phyloP scores from a whole-genome alignment of 2,797 vertebrate species.

The Pseudotriccus pelzelni region DNA sequence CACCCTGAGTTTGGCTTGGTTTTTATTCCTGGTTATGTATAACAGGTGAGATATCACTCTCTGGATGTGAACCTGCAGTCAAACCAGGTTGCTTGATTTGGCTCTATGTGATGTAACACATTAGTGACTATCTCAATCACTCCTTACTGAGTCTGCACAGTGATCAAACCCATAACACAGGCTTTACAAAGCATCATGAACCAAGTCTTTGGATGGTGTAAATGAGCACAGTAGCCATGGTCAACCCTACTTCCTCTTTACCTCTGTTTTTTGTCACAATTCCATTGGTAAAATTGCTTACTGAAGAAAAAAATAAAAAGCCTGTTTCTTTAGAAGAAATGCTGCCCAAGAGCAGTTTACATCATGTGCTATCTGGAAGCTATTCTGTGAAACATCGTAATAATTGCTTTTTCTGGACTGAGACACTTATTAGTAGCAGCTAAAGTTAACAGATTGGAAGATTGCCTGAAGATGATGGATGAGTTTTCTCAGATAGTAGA shows the following conservation, averaged over 20 bases:
- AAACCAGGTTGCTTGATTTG: not conserved
- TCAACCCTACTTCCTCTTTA: not conserved
- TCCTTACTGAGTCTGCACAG: not conserved
- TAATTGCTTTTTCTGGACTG: slow-evolving; percentile 87
- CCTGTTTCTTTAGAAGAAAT: not conserved
- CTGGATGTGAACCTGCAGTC: not conserved
- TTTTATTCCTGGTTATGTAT: not conserved
- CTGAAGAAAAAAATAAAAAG: not conserved
- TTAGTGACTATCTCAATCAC: not conserved
- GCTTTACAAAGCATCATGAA: not conserved
- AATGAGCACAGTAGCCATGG: not conserved
- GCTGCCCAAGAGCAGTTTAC: slow-evolving; percentile 28
- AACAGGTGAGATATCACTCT: not conserved
- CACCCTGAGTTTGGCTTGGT: not conserved
- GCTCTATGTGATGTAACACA: not conserved
- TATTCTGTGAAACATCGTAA: slow-evolving; percentile 80
- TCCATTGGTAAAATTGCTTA: not conserved
- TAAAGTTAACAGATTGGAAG: slow-evolving; percentile 82
- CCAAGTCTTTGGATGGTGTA: not conserved
- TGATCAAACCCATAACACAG: not conserved
- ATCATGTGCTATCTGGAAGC: slow-evolving; percentile 74
- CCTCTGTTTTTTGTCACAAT: not conserved
- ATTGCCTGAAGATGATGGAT: slow-evolving; percentile 82
- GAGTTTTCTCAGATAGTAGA: slow-evolving; percentile 84
- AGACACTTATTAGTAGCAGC: slow-evolving; percentile 90